Percentiles rank a stretch among this genome's conserved stretches.
Conservation (phyloP, 2,113 vertebrate species). For the Mesitornis unicolor region DNA sequence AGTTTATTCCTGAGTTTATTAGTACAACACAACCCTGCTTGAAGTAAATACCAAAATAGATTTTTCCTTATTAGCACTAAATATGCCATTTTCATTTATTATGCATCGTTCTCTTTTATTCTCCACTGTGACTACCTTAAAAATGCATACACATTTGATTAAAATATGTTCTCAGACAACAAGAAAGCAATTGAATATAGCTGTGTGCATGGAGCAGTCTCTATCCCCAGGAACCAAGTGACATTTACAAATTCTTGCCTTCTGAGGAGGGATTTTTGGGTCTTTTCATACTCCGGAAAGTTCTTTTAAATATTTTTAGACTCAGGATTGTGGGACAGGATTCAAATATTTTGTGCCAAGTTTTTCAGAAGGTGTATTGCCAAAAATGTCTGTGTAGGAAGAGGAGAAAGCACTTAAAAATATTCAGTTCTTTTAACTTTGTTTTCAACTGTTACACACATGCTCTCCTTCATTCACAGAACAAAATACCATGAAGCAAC, state of each 20-base stretch:
- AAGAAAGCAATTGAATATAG: background rate
- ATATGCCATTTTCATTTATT: background rate
- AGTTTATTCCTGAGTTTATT: background rate
- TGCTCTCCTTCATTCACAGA: background rate
- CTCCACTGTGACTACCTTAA: background rate
- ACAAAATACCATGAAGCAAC: background rate
- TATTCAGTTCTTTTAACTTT: background rate
- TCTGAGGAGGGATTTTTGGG: background rate
- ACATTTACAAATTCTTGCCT: background rate
- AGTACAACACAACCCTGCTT: background rate
- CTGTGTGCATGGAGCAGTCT: background rate
- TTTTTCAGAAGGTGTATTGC: constrained; percentile 23
- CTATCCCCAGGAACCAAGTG: background rate
- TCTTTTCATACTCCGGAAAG: constrained; percentile 6
- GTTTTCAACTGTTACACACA: background rate
- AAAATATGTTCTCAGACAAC: background rate
- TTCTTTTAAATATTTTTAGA: constrained; percentile 10
- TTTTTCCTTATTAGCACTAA: background rate
- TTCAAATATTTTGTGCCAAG: background rate
- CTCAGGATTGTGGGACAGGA: background rate
- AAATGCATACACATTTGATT: background rate
- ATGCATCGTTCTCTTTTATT: background rate
- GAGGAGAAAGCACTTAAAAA: background rate
- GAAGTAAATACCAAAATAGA: background rate
- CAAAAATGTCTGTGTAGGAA: constrained; percentile 42